These are phyloP conservation scores for Pammene fasciana DNA, from an alignment of 2,888 invertebrate species.

Conservation along the genomic window DNA sequence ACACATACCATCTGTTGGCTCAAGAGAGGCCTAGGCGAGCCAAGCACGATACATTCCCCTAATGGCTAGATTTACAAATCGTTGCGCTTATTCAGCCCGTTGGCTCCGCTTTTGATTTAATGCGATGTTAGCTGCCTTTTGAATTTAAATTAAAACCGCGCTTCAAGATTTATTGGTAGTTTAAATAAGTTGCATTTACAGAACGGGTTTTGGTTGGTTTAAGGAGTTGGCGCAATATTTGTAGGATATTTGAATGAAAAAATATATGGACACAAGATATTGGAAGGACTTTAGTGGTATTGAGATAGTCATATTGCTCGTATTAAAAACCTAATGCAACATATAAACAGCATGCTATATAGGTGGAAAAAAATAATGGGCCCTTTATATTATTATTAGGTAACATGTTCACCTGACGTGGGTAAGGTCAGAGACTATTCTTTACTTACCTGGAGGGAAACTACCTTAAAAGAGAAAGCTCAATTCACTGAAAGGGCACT, in stretches of 20 bases:
- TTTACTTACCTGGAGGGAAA: too few species aligned
- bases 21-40: slow-evolving; percentile 54
- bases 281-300: too few species aligned
- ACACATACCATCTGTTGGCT: slow-evolving; percentile 65
- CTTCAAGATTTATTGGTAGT: slow-evolving; percentile 37
- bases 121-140: slow-evolving; percentile 45
- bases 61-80: slow-evolving; percentile 71
- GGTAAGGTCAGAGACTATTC: too few species aligned
- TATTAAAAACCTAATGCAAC: too few species aligned
- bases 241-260: not conserved
- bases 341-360: too few species aligned
- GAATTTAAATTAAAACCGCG: slow-evolving; percentile 42
- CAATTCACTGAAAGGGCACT: too few species aligned
- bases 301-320: too few species aligned
- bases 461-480: too few species aligned
- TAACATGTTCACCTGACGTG: too few species aligned
- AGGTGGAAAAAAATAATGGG: too few species aligned
- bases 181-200: slow-evolving; percentile 30
- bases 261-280: not conserved
- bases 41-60: slow-evolving; percentile 64
- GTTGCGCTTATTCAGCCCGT: slow-evolving; percentile 56
- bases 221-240: slow-evolving; percentile 12
- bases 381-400: too few species aligned
- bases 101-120: slow-evolving; percentile 49
- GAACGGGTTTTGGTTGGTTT: slow-evolving; percentile 18